Evolutionary conservation across 1,140 invertebrate genomes (phyloP), one percentile per base, ranked within the genome.

Genomic region (Amyelois transitella): DNA sequence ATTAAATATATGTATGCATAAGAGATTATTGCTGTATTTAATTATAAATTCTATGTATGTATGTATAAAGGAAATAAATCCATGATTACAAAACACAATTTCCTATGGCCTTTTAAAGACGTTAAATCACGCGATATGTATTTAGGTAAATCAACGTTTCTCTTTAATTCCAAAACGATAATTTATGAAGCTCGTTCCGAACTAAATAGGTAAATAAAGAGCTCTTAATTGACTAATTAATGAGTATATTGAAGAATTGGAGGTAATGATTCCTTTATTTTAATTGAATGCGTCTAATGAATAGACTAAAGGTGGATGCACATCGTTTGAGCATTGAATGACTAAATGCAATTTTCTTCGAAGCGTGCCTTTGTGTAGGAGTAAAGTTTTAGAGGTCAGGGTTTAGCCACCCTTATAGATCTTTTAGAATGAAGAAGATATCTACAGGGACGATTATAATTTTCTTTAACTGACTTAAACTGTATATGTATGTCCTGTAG

Each of bases 201-300:
- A 38, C 45, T 10, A 48, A 48, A 48, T 62, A 67, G 62, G 69
- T 68, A 68, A 76, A 74, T 71, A 72, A 75, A 72, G 68, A 61
- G 53, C 44, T 56, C 72, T 77, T 76, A 80, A 80, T 76, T 77
- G 71, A 74, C 70, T 76, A 80, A 77, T 80, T 80, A 80, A 80
- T 74, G 66, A 72, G 62, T 51, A 56, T 54, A 62, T 60, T 65
- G 62, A 69, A 59, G 56, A 66, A 68, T 66, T 65, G 72, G 70
- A 64, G 61, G 51, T 64, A 74, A 77, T 67, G 66, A 71, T 63
- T 38, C 64, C 57, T 67, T 72, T 73, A 71, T 68, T 70, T 68
- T 67, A 67, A 71, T 64, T 64, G 58, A 63, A 62, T 38, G 50
- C 50, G 14, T 18, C 22, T 28, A 43, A 18, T 43, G 28, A 53